phyloP scores from a whole-genome alignment of 2,113 vertebrate genomes.

The Mus pahari region DNA sequence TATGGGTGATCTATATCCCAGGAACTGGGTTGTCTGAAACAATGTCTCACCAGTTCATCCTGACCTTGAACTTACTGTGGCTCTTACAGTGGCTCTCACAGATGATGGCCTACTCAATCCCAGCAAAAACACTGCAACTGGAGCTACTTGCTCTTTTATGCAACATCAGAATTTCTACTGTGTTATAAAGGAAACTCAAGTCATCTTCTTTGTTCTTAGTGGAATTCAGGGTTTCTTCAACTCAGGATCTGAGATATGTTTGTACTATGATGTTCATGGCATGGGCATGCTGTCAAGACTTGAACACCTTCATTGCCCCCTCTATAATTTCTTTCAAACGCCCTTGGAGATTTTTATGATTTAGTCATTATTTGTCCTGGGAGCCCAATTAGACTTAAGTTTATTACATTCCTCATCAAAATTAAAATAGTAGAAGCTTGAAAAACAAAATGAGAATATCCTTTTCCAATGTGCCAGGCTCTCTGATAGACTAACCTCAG shows the following conservation, averaged over 20 bases:
- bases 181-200: not conserved
- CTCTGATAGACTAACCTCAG: not conserved
- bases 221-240: not conserved
- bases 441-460: not conserved
- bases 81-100: not conserved
- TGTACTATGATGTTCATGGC: not conserved
- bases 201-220: not conserved
- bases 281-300: not conserved
- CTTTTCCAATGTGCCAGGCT: not conserved
- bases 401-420: not conserved
- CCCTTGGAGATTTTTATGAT: not conserved
- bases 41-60: not conserved
- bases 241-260: not conserved
- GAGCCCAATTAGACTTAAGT: not conserved
- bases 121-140: too few species aligned
- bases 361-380: not conserved
- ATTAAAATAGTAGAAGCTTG: not conserved
- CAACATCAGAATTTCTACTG: not conserved
- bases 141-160: too few species aligned
- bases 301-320: not conserved
- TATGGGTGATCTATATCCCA: not conserved
- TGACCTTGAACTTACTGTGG: not conserved
- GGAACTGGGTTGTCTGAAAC: not conserved
- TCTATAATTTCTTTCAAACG: not conserved
- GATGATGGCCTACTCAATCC: not conserved